Evolutionary conservation across 2,888 invertebrate genomes (phyloP).

Genomic region (Nephrotoma flavescens): DNA sequence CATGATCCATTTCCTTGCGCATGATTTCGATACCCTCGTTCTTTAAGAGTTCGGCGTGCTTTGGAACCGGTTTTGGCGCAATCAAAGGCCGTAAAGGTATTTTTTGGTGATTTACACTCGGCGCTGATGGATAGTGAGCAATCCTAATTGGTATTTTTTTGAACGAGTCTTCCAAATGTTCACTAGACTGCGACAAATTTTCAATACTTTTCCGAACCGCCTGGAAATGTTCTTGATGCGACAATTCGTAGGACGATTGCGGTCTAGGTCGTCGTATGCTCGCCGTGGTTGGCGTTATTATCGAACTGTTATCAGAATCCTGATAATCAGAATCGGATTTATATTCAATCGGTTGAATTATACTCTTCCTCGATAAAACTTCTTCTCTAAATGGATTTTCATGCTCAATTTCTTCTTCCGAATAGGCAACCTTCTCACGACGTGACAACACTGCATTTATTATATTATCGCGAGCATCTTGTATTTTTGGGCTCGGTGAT

Average conservation of each 20-base stretch:
- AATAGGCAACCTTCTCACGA: constrained; percentile 14
- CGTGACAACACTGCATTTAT: constrained; percentile 5
- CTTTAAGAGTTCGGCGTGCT: constrained; percentile 26
- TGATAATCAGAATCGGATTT: constrained; percentile 1
- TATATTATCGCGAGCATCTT: background rate
- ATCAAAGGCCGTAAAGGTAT: constrained; percentile 16
- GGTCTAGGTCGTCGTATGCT: background rate
- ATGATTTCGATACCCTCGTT: constrained; percentile 28
- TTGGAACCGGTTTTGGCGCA: constrained; percentile 24
- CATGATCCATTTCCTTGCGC: constrained; percentile 28
- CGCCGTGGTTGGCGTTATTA: background rate
- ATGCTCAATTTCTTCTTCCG: constrained; percentile 27
- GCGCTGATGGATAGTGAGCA: constrained; percentile 11
- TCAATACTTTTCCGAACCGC: constrained; percentile 5
- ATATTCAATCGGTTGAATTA: background rate
- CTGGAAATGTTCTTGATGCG: background rate
- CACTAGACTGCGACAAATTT: constrained; percentile 6
- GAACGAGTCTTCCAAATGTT: background rate
- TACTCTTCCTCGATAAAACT: constrained; percentile 9
- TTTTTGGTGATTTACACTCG: constrained; percentile 7
- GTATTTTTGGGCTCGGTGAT: constrained; percentile 20
- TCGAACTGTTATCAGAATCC: background rate
- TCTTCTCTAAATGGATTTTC: constrained; percentile 31
- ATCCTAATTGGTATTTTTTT: constrained; percentile 8
- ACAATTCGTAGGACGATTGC: background rate